Base-by-base conservation (phyloP, 2,797 vertebrate species). In the Phoeniculus purpureus region DNA sequence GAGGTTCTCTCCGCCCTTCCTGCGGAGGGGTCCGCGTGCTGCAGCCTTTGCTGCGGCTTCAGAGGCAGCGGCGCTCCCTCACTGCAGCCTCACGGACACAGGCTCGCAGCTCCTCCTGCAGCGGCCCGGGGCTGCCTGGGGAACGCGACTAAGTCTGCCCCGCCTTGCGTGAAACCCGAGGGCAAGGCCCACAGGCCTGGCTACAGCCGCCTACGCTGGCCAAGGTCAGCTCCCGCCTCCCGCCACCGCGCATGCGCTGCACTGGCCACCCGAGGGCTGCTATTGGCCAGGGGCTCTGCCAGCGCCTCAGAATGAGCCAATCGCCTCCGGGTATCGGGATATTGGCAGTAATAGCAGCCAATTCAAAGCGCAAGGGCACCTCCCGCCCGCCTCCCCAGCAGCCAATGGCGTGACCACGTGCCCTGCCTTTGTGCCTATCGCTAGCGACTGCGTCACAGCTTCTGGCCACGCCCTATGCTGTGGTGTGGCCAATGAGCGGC, bases 301-400 rank as follows among this genome's bases (percentile, higher is more conserved):
- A 75, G 84, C 2, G 0, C 22, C 1, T 4, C 4, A 4, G 10
- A 0, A 1, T 10, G 2, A 76, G 16, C 90, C 75, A 92, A 45
- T 93, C 60, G 1, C 4, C 5, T n/a, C 6, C 7, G 1, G 5
- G 2, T 0, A 0, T 0, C 0, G 3, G 0, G 1, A 48, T 55
- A 85, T 23, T 64, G 90, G n/a, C 90, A 71, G 10, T 0, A 0
- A 0, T 2, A 0, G 0, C 6, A 82, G 7, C 79, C 82, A 70
- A 15, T 43, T 92, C 65, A 19, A 3, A 1, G 4, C 0, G 43
- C 1, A 34, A 0, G 3, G 2, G 0, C 3, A 3, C 8, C 2
- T 14, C 11, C 37, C 5, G 3, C 26, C 62, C 34, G 1, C 34
- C 52, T 22, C 16, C 31, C 1, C 10, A 1, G 0, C 8, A 40